A percentile compares a stretch with the other conserved stretches of the same genome.
phyloP scores from a whole-genome alignment of 1,140 invertebrate species.

The Drosophila mojavensis region DNA sequence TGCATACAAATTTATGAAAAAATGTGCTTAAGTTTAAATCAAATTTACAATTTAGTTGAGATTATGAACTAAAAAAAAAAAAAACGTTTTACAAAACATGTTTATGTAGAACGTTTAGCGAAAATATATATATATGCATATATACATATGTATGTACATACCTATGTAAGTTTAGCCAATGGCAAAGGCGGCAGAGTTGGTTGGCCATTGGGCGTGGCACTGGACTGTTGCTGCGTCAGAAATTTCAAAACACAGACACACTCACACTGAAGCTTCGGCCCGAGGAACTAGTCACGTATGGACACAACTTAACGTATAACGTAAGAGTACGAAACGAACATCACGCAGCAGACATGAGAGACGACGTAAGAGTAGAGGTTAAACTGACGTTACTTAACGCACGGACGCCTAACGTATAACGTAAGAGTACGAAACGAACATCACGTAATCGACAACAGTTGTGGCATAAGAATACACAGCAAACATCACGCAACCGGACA shows the following conservation, averaged over 20 bases:
- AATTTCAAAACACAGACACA: neutral
- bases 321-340: conserved; percentile 8
- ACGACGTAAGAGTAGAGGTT: neutral
- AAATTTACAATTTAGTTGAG: conserved; percentile 81
- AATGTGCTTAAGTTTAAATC: conserved; percentile 80
- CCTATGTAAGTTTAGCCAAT: conserved; percentile 53
- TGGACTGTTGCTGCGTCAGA: too few species aligned
- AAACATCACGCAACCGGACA: too few species aligned
- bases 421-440: conserved; percentile 8
- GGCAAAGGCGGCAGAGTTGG: conserved; percentile 36
- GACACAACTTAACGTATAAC: conserved; percentile 8
- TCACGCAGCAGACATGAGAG: neutral
- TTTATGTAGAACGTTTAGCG: conserved; percentile 62
- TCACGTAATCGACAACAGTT: neutral
- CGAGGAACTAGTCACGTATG: conserved; percentile 35
- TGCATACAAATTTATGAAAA: conserved; percentile 74
- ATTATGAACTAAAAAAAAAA: conserved; percentile 66
- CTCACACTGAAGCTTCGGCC: neutral
- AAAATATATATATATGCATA: conserved; percentile 56
- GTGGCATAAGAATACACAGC: neutral
- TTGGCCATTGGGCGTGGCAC: conserved; percentile 34
- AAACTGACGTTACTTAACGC: conserved; percentile 9
- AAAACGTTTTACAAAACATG: conserved; percentile 52
- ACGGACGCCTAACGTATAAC: conserved; percentile 18
- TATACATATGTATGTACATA: conserved; percentile 46